These are phyloP conservation scores for Aradophagus sp. DNA, from an alignment of 1,140 invertebrate species.

Conservation along the genomic window DNA sequence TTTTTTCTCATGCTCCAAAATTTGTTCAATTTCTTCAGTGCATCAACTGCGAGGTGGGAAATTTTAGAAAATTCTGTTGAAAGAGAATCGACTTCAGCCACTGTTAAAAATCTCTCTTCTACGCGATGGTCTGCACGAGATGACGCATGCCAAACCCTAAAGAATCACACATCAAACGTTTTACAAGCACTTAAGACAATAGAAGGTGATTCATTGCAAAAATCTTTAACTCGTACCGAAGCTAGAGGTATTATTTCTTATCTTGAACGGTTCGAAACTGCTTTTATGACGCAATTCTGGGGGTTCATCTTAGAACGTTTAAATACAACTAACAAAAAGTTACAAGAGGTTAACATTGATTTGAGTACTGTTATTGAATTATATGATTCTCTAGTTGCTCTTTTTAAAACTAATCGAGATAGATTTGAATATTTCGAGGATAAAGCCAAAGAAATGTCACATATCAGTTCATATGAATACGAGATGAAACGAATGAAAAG, in stretches of 20 bases:
- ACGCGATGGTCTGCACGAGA: constrained; percentile 44
- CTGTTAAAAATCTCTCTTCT: constrained; percentile 33
- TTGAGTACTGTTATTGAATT: constrained; percentile 22
- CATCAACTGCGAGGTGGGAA: constrained; percentile 53
- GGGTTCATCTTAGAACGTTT: constrained; percentile 32
- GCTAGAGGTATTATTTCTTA: constrained; percentile 27
- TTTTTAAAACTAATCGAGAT: constrained; percentile 27
- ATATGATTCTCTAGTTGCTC: constrained; percentile 36
- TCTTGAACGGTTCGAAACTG: constrained; percentile 30
- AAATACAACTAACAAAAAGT: constrained; percentile 22
- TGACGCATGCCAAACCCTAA: constrained; percentile 30
- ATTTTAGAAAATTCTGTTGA: constrained; percentile 33
- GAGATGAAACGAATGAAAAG: constrained; percentile 23
- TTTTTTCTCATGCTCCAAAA: constrained; percentile 27
- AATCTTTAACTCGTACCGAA: constrained; percentile 19
- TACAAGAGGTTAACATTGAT: constrained; percentile 34
- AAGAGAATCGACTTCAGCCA: constrained; percentile 14
- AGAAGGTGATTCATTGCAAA: constrained; percentile 23
- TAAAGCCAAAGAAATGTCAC: constrained; percentile 32
- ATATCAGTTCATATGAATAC: constrained; percentile 19
- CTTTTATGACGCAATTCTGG: constrained; percentile 38
- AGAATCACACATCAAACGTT: constrained; percentile 18
- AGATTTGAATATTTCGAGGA: constrained; percentile 44
- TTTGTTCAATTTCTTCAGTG: constrained; percentile 50
- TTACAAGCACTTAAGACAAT: constrained; percentile 15